Evolutionary conservation across 2,888 invertebrate genomes (phyloP), one percentile per base, ranked within the genome.

Genomic region (Synanthedon vespiformis): DNA sequence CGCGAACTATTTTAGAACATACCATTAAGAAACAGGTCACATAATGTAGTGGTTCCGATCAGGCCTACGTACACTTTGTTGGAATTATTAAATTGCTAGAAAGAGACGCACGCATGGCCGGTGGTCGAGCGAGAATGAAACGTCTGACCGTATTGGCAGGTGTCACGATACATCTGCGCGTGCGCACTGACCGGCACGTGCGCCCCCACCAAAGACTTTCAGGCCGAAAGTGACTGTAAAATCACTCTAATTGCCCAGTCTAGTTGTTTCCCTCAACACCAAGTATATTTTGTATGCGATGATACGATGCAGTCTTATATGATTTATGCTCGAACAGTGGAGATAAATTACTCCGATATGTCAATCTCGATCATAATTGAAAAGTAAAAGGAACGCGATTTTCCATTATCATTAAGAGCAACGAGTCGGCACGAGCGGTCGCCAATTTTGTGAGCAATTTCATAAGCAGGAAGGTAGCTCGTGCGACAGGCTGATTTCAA

Each of bases 371-470:
- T 72, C 64, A 77, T 81, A 79, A 81, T 81, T 82, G 79, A 80
- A 84, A 82, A 77, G 70, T 67, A 65, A 70, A 70, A 44, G 13
- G 44, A 2, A 44, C 13, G 12, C 41, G 44, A 65, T 70, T 67
- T 62, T 68, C 14, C 70, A 68, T 77, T 71, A 68, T 77, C 77
- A 80, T 82, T 81, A 83, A 72, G 66, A 72, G 72, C 64, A 67
- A 34, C 65, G 71, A 62, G 73, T 66, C 60, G 76, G 80, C 80
- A 79, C 82, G 81, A 80, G 84, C 76, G 81, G 62, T 74, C 63
- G 74, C 77, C 84, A 84, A 86, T 85, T 84, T 86, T 72, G 74
- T 77, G 76, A 74, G 73, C 77, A 84, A 85, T 85, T 85, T 84
- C 63, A 67, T 56, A 68, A 75, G 70, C 83, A 79, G 80, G 77